Evolutionary conservation across 2,797 vertebrate genomes (phyloP).

Genomic region (Perodicticus potto): DNA sequence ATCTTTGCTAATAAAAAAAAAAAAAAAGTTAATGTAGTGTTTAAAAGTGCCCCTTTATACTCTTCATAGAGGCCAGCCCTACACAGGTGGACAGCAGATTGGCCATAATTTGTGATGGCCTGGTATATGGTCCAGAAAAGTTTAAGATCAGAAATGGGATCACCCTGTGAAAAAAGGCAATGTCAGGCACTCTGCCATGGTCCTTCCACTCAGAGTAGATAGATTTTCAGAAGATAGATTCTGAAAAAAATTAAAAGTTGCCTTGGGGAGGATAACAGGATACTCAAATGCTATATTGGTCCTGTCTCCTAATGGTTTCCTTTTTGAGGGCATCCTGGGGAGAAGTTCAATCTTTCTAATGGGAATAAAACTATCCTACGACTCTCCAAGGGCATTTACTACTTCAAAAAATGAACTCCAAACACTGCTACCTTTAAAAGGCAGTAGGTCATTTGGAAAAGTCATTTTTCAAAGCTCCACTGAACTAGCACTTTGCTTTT

Average conservation of each 20-base stretch:
- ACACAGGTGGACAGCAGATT: not conserved
- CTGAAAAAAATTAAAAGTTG: conserved; percentile 78
- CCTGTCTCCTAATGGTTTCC: conserved; percentile 82
- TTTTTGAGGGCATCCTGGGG: conserved; percentile 73
- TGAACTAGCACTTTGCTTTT: conserved; percentile 82
- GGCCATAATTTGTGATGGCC: not conserved
- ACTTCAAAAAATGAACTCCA: conserved; percentile 78
- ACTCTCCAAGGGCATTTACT: conserved; percentile 79
- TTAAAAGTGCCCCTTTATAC: not conserved
- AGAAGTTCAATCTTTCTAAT: conserved; percentile 83
- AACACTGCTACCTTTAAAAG: conserved; percentile 81
- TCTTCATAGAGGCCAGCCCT: not conserved
- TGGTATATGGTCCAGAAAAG: not conserved
- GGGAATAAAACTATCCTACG: conserved; percentile 76
- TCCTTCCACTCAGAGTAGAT: not conserved
- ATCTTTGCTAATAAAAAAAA: conserved; percentile 7
- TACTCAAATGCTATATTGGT: conserved; percentile 58
- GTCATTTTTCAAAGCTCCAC: conserved; percentile 85
- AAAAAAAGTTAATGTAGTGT: not conserved
- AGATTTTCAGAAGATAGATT: not conserved
- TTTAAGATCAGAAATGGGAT: conserved; percentile 43
- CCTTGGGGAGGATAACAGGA: conserved; percentile 70
- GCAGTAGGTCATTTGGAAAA: conserved; percentile 83
- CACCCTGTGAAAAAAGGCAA: not conserved
- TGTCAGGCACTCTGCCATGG: not conserved